phyloP scores from a whole-genome alignment of 2,113 vertebrate genomes.

The Leuciscus idus region DNA sequence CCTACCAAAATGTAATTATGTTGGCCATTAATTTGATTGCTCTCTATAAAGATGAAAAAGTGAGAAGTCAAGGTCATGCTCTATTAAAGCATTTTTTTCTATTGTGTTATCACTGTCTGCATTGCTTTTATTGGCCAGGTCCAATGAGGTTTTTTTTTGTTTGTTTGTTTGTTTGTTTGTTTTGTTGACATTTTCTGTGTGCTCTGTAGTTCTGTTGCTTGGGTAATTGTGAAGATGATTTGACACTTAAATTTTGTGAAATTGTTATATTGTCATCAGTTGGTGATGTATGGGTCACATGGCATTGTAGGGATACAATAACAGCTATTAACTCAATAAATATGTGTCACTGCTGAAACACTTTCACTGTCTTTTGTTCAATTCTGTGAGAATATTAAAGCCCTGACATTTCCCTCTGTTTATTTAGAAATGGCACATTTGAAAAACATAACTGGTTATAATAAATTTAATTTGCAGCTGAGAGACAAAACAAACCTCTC shows the following conservation, averaged over 20 bases:
- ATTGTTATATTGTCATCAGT: slow-evolving; percentile 20
- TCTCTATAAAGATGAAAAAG: slow-evolving; percentile 9
- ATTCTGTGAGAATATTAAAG: slow-evolving; percentile 16
- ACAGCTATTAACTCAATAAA: slow-evolving; percentile 30
- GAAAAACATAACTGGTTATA: slow-evolving; percentile 23
- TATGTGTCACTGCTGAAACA: slow-evolving; percentile 17
- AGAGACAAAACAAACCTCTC: slow-evolving; percentile 17
- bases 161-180: not conserved
- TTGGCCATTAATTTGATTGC: slow-evolving; percentile 11
- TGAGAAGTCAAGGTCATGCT: slow-evolving; percentile 1
- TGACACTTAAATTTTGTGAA: not conserved
- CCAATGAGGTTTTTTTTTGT: not conserved
- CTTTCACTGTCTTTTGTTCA: slow-evolving; percentile 15
- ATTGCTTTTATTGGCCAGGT: slow-evolving; percentile 22
- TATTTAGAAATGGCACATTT: slow-evolving; percentile 18
- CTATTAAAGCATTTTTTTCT: not conserved
- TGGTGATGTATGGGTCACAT: not conserved
- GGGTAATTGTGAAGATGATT: not conserved
- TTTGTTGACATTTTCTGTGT: not conserved
- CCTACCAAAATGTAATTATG: slow-evolving; percentile 14
- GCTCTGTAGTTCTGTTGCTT: not conserved
- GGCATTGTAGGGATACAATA: slow-evolving; percentile 11
- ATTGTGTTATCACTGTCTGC: not conserved
- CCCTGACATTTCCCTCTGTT: slow-evolving; percentile 28
- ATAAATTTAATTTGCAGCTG: not conserved